A percentile compares a stretch with the other conserved stretches of the same genome.
Conservation (phyloP, 1,140 invertebrate species). For the Drosophila jambulina region DNA sequence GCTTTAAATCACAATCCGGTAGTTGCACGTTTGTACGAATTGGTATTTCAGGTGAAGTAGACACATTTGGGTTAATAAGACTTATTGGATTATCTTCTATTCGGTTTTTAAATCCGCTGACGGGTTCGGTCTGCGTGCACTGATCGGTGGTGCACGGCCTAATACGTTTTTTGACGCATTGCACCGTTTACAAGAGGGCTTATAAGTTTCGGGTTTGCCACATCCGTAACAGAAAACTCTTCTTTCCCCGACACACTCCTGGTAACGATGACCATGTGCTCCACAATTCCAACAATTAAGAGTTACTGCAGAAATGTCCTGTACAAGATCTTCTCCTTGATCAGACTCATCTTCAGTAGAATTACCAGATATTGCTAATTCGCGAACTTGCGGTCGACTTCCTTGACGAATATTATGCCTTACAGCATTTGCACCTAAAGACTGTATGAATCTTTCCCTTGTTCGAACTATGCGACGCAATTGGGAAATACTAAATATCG, state of each 20-base stretch:
- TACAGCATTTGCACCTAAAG: not conserved
- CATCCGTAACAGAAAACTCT: too few relatives aligned
- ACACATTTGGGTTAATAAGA: not conserved
- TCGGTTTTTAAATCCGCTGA: not conserved
- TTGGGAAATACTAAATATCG: slow-evolving; percentile 3
- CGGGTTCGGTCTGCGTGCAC: not conserved
- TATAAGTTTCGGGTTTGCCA: too few relatives aligned
- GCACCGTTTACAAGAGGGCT: not conserved
- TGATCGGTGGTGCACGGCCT: not conserved
- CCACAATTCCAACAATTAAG: not conserved
- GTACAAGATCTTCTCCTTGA: not conserved
- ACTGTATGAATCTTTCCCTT: slow-evolving; percentile 12
- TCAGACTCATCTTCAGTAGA: not conserved
- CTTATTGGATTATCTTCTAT: not conserved
- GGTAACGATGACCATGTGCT: too few relatives aligned
- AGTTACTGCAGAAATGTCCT: not conserved
- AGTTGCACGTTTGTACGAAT: not conserved
- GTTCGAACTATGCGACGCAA: slow-evolving; percentile 13
- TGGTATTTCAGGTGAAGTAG: not conserved
- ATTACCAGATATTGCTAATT: too few relatives aligned
- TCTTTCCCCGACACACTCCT: too few relatives aligned
- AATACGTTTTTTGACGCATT: not conserved
- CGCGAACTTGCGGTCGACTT: not conserved
- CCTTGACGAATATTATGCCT: not conserved
- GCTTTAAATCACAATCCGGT: not conserved